Base-by-base conservation (phyloP, 2,113 vertebrate genomes). In the Gadus chalcogrammus region DNA sequence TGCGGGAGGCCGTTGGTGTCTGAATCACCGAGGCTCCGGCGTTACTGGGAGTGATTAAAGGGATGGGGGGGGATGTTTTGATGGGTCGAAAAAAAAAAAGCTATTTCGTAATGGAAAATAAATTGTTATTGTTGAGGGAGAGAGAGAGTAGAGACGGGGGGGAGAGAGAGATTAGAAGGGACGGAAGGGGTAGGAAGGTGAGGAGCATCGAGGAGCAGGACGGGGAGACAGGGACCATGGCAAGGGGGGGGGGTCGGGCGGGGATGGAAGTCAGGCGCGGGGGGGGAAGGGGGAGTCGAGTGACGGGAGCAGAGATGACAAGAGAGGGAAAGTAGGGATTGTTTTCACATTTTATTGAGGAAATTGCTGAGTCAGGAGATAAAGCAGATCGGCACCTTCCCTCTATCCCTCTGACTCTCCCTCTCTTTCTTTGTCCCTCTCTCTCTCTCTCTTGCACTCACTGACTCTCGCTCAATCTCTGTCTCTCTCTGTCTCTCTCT, bases 91-190 rank as follows among this genome's bases (percentile, higher is more conserved):
- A 35, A 31, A n/a, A 31, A 31, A 31, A 5, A 35, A 85, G 74
- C 84, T 80, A 90, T 90, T 85, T 84, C 79, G 75, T 88, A 88
- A 90, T 85, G 88, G 88, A 79, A 84, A 62, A 74, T 82, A 71
- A 80, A 85, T 81, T 68, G 69, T 84, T 71, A 84, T 63, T 79
- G 48, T 52, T 16, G 69, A 62, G 5, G 22, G 24, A 24, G 42
- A 24, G 31, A 70, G 31, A 56, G 35, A 55, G 67, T 53, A 61
- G 35, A 65, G 58, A 24, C 8, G 42, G 31, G 52, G 79, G 20
- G 20, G 20, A 20, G 42, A 24, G 31, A 70, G 31, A 56, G 35
- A 55, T 68, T 53, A 61, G 35, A 65, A 65, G 58, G 31, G 31
- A 27, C 9, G 48, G 6, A 22, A 55, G 61, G 11, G 78, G 24